Evolutionary conservation across 2,888 invertebrate genomes (phyloP).

Genomic region (Listrodromus nycthemerus): DNA sequence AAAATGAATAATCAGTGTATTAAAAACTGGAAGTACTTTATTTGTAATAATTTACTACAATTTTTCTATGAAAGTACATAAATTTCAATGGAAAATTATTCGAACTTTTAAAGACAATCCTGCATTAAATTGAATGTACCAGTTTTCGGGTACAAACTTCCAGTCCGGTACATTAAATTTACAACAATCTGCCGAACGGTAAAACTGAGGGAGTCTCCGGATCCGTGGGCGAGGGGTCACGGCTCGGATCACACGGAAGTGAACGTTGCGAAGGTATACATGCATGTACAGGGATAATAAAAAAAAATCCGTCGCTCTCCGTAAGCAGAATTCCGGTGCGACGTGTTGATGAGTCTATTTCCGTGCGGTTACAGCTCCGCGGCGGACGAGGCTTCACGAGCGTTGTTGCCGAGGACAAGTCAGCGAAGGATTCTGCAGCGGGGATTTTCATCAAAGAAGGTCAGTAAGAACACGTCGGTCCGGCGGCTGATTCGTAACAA

Average conservation of each 20-base stretch:
- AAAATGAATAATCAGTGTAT: too few relatives aligned
- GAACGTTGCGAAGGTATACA: slow-evolving; percentile 9
- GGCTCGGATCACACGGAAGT: slow-evolving; percentile 63
- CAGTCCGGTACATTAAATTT: too few relatives aligned
- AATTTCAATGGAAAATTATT: too few relatives aligned
- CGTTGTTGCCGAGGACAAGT: neutral
- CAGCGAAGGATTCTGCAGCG: slow-evolving; percentile 12
- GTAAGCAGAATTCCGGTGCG: slow-evolving; percentile 42
- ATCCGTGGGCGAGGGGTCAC: slow-evolving; percentile 62
- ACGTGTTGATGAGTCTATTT: slow-evolving; percentile 23
- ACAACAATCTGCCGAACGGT: neutral
- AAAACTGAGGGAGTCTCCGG: slow-evolving; percentile 1
- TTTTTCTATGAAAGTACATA: too few relatives aligned
- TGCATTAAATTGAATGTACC: too few relatives aligned
- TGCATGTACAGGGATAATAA: neutral
- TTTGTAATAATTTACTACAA: too few relatives aligned
- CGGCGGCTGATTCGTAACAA: slow-evolving; percentile 58
- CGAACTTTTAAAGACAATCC: too few relatives aligned
- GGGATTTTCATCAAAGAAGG: slow-evolving; percentile 52
- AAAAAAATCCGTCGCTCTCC: slow-evolving; percentile 38
- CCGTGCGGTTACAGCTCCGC: neutral
- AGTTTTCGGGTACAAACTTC: too few relatives aligned
- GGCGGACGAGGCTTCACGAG: neutral
- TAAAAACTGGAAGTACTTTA: too few relatives aligned
- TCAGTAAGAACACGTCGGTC: slow-evolving; percentile 44